phyloP scores from a whole-genome alignment of 2,888 invertebrate species.

The Acanthosepion esculentum region DNA sequence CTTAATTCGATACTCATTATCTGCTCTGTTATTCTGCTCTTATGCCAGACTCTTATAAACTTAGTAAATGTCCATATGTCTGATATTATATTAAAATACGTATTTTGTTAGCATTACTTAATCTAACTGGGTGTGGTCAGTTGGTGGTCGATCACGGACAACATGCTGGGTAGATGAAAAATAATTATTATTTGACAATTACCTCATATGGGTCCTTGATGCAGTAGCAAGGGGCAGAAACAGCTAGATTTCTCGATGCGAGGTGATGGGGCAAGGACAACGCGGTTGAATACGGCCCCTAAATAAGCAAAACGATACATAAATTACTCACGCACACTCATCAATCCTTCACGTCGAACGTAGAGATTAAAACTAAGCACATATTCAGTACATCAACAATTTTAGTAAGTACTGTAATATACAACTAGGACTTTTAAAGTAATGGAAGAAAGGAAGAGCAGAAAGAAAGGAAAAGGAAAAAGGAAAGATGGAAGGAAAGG shows the following conservation, averaged over 20 bases:
- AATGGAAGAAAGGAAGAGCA: too few relatives aligned
- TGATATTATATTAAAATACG: too few relatives aligned
- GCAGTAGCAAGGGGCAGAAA: constrained; percentile 41
- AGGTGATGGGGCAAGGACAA: constrained; percentile 39
- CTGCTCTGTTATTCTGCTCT: too few relatives aligned
- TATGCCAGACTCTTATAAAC: too few relatives aligned
- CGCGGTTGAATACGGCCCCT: constrained; percentile 42
- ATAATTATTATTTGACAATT: constrained; percentile 14
- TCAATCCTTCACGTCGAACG: neutral
- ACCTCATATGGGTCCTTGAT: constrained; percentile 38
- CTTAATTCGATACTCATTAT: too few relatives aligned
- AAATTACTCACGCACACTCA: neutral
- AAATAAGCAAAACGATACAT: neutral
- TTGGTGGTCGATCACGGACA: neutral
- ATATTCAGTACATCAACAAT: too few relatives aligned
- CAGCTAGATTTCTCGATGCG: constrained; percentile 35
- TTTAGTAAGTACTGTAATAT: too few relatives aligned
- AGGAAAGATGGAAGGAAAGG: too few relatives aligned
- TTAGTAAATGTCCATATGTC: too few relatives aligned
- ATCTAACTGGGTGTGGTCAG: neutral
- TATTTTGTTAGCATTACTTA: neutral
- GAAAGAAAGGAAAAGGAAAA: too few relatives aligned
- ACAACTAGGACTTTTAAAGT: too few relatives aligned
- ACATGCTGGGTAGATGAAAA: neutral
- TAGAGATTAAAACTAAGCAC: neutral